Evolutionary conservation across 2,797 vertebrate genomes (phyloP), one percentile per base, ranked within the genome.

Genomic region (Cynodonichthys magdalenae): DNA sequence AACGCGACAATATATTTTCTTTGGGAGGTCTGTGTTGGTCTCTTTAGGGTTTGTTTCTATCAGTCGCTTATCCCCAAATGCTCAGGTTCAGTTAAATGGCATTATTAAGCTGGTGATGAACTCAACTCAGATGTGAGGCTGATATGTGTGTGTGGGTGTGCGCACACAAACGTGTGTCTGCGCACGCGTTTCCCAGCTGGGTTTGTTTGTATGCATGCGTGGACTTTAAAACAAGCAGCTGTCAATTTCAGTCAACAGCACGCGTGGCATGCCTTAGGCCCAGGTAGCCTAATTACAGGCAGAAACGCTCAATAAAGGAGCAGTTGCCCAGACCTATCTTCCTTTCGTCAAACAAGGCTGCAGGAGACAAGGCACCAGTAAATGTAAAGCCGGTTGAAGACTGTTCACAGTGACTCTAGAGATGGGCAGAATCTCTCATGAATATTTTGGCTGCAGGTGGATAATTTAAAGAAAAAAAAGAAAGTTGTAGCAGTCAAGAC

Each of bases 261-360:
- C 28, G 70, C 71, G 41, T 77, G 79, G 72, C 84, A 70, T 77
- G 87, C 84, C 84, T 62, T 66, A 79, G 87, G 89, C 85, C 80
- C 84, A 89, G 86, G 86, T 90, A 91, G 87, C 69, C 87, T 89
- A 93, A 92, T 93, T 92, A 93, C 86, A 84, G 66, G 67, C 77
- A 80, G 86, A 88, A 78, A 84, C 63, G 50, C 72, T 88, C 59
- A 44, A 79, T 67, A 54, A 74, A 76, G 55, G 27, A 67, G 66
- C 80, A 67, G 72, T 67, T 81, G 72, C 82, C 64, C 14, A 3
- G 63, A 65, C 72, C 77, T 62, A 74, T 84, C 79, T 76, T 65
- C 69, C 63, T 80, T 78, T 75, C 81, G 82, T 87, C 83, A 86
- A 78, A 80, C 69, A n/a, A 53, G 42, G 69, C 67, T 74, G 61